phyloP scores from a whole-genome alignment of 2,888 invertebrate genomes.

The Limnephilus rhombicus region DNA sequence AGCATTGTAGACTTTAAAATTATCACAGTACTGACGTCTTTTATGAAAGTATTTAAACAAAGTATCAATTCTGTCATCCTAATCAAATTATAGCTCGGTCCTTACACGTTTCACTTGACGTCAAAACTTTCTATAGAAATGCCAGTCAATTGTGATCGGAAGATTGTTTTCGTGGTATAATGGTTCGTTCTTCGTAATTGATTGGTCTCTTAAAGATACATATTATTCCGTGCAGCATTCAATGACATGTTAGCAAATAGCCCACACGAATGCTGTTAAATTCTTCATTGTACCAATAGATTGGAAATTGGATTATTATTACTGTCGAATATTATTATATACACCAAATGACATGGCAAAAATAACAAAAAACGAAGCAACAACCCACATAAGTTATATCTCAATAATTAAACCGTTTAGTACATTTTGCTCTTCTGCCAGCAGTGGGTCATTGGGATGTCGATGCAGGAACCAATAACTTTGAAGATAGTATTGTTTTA shows the following conservation, averaged over 20 bases:
- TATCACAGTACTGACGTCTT: not conserved
- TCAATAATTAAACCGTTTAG: too few relatives aligned
- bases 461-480: not conserved
- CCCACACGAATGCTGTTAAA: not conserved
- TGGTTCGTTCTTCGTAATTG: not conserved
- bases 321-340: not conserved
- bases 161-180: not conserved
- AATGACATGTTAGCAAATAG: not conserved
- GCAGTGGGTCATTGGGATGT: not conserved
- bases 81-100: not conserved
- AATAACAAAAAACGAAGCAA: too few relatives aligned
- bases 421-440: not conserved
- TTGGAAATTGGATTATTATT: not conserved
- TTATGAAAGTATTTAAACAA: not conserved
- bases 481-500: not conserved
- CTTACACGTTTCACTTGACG: not conserved
- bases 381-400: too few relatives aligned
- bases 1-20: not conserved
- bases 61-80: not conserved
- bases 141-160: not conserved
- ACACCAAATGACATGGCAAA: too few relatives aligned
- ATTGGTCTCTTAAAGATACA: not conserved
- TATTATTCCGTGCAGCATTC: not conserved
- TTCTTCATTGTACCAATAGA: not conserved
- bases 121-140: not conserved